Evolutionary conservation across 2,113 vertebrate species (phyloP), one percentile per base, ranked within the genome.

Genomic region (Ramphastos sulfuratus): DNA sequence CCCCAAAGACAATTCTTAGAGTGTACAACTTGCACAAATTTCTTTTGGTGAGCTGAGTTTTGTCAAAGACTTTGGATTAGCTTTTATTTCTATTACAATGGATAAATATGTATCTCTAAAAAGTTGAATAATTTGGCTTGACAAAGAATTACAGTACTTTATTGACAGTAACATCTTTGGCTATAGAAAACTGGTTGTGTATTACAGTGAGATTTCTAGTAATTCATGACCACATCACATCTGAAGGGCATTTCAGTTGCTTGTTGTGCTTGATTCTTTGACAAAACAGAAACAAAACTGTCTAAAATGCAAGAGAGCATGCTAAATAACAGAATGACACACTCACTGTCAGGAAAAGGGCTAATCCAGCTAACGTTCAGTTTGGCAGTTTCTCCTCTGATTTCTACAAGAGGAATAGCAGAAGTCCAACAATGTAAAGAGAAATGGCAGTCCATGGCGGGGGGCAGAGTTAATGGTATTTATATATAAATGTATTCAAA

Each of bases 1-100:
- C 15, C 42, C 42, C 46, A 56, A 39, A 72, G 15, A 56, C 50
- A 69, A 25, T 5, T 56, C 9, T 88, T 50, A 6, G 0, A 25
- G 6, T 28, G 6, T 83, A 4, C 8, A 55, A 12, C 19, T 72
- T 23, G 5, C 1, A 0, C 30, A 60, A 10, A 5, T 23, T 11
- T 72, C 27, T 81, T 44, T 21, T 67, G 8, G 7, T 71, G 24
- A 60, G 11, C 21, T 67, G 61, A 78, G 15, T 85, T 91, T 81
- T 27, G 70, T 30, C 20, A 79, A 79, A 79, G 25, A 67, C 73
- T 82, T 44, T 1, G 0, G 16, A 33, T 61, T 90, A 80, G 42
- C 13, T 3, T 3, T 33, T 69, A 11, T 71, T 82, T 50, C 39
- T 55, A 0, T 73, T 89, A 20, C 8, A 4, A 46, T 46, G 9